These are phyloP conservation scores for Chrysina gloriosa DNA, from an alignment of 2,888 invertebrate genomes.

Conservation along the genomic window DNA sequence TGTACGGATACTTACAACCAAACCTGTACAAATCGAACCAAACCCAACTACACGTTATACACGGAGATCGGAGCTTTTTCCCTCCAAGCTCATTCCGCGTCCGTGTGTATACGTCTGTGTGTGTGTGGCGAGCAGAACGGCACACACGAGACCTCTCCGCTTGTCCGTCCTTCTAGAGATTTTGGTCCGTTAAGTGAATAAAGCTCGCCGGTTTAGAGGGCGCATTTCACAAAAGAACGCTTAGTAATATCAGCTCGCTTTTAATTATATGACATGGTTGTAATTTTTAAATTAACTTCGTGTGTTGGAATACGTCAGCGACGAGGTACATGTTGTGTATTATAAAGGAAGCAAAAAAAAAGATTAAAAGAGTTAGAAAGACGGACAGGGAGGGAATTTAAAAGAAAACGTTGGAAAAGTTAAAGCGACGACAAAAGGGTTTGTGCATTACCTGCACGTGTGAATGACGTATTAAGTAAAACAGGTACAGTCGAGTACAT, in stretches of 20 bases:
- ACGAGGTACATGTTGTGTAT: neutral
- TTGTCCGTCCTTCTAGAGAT: neutral
- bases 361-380: neutral
- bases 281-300: constrained; percentile 61
- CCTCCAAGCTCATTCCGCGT: no score
- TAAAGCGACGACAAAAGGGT: no score
- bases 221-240: constrained; percentile 52
- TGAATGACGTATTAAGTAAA: no score
- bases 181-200: neutral
- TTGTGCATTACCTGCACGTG: no score
- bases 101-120: no score
- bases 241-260: constrained; percentile 57
- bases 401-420: no score
- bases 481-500: no score
- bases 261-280: constrained; percentile 59
- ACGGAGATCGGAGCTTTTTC: no score
- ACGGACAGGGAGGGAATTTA: neutral
- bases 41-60: no score
- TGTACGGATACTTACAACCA: no score
- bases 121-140: no score
- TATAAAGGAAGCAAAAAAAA: neutral
- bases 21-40: no score
- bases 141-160: neutral
- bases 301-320: constrained; percentile 3
- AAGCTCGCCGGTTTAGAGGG: neutral